Evolutionary conservation across 1,140 invertebrate genomes (phyloP).

Genomic region (Bombus picipes): DNA sequence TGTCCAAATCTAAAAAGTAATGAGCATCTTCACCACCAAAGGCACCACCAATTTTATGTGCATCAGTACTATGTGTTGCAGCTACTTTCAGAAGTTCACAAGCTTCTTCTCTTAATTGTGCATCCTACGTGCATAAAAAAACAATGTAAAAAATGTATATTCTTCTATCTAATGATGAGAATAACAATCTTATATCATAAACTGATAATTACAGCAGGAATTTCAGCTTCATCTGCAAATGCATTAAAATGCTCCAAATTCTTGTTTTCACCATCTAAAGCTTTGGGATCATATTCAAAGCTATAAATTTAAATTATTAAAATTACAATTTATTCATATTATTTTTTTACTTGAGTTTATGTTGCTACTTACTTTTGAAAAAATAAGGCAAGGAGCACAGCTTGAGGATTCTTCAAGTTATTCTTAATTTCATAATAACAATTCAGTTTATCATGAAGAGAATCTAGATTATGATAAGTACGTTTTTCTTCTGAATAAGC

Average conservation of each 20-base stretch:
- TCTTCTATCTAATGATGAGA: neutral
- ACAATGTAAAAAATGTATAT: neutral
- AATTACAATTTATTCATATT: neutral
- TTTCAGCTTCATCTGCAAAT: conserved; percentile 79
- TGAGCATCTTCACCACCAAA: conserved; percentile 85
- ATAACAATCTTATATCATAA: neutral
- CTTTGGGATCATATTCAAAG: conserved; percentile 83
- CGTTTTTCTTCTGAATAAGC: conserved; percentile 79
- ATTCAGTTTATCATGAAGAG: conserved; percentile 80
- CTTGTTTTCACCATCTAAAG: conserved; percentile 80
- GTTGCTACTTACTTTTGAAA: conserved; percentile 83
- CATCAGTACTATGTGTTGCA: conserved; percentile 85
- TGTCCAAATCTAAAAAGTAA: conserved; percentile 86
- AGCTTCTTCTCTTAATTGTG: conserved; percentile 80
- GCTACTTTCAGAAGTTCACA: conserved; percentile 82
- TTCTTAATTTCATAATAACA: conserved; percentile 81
- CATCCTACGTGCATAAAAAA: conserved; percentile 70
- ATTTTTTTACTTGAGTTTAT: neutral
- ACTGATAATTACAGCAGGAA: conserved; percentile 73
- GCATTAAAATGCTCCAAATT: conserved; percentile 81
- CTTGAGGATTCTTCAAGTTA: conserved; percentile 80
- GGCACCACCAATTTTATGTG: conserved; percentile 83
- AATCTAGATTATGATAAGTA: conserved; percentile 82
- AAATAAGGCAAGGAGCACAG: conserved; percentile 82
- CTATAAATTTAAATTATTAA: conserved; percentile 68